These are phyloP conservation scores for Lepus timidus DNA, from an alignment of 2,113 vertebrate species.

Conservation along the genomic window DNA sequence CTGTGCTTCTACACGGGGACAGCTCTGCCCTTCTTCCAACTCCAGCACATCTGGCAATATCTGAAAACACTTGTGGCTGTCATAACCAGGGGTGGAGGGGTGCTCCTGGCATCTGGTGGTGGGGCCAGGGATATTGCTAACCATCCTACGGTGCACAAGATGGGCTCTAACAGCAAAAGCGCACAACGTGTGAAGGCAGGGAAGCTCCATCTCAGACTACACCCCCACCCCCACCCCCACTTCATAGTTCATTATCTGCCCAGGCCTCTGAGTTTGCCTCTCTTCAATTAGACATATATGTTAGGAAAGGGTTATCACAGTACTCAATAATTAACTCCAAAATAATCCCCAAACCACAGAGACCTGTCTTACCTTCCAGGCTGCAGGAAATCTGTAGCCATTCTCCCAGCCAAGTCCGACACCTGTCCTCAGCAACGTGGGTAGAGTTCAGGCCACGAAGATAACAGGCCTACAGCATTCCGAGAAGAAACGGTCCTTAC, in stretches of 20 bases:
- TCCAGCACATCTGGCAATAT: not conserved
- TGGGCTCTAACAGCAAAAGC: not conserved
- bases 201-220: not conserved
- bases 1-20: not conserved
- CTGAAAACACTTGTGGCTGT: not conserved
- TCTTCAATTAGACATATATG: not conserved
- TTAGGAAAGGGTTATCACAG: not conserved
- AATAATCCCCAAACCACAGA: conserved; percentile 5
- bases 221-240: not conserved
- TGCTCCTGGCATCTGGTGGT: not conserved
- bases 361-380: conserved; percentile 90
- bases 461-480: conserved; percentile 92
- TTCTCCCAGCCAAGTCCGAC: conserved; percentile 92
- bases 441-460: conserved; percentile 91
- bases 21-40: not conserved
- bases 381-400: conserved; percentile 93
- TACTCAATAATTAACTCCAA: conserved; percentile 18
- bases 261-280: not conserved
- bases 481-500: not conserved
- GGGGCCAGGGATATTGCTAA: not conserved
- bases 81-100: not conserved
- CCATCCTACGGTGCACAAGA: not conserved
- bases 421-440: conserved; percentile 85
- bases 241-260: not conserved
- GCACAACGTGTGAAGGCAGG: not conserved